Evolutionary conservation across 2,113 vertebrate species (phyloP).

Genomic region (Cyprinodon variegatus): DNA sequence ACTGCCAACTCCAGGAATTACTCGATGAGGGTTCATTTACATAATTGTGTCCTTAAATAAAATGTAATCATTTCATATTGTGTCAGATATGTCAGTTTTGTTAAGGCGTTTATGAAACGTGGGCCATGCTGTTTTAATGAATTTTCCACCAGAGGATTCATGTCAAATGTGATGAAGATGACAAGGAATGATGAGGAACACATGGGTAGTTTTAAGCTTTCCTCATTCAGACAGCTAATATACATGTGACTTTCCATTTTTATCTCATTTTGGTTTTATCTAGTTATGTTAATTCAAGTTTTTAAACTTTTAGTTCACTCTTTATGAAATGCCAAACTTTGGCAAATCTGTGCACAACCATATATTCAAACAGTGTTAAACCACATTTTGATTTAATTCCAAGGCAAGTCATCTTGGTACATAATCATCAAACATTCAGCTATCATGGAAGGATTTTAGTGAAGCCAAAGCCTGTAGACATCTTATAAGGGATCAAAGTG

Average conservation of each 20-base stretch:
- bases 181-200: background rate
- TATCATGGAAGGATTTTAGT: background rate
- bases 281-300: background rate
- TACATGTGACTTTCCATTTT: background rate
- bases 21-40: slow-evolving; percentile 42
- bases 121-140: slow-evolving; percentile 13
- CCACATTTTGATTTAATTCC: no score
- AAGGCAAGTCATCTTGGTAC: no score
- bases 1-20: slow-evolving; percentile 56
- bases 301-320: background rate
- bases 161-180: background rate
- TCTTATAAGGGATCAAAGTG: no score
- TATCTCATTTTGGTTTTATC: background rate
- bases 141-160: slow-evolving; percentile 20
- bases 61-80: slow-evolving; percentile 41
- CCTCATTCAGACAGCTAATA: background rate
- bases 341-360: no score
- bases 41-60: slow-evolving; percentile 50
- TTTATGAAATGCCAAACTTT: background rate
- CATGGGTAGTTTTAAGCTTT: background rate
- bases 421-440: background rate
- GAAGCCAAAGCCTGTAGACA: no score
- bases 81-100: slow-evolving; percentile 30
- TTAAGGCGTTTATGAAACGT: slow-evolving; percentile 17
- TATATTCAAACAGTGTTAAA: no score